Evolutionary conservation across 2,797 vertebrate species (phyloP), one percentile per base, ranked within the genome.

Genomic region (Hippocampus kuda): DNA sequence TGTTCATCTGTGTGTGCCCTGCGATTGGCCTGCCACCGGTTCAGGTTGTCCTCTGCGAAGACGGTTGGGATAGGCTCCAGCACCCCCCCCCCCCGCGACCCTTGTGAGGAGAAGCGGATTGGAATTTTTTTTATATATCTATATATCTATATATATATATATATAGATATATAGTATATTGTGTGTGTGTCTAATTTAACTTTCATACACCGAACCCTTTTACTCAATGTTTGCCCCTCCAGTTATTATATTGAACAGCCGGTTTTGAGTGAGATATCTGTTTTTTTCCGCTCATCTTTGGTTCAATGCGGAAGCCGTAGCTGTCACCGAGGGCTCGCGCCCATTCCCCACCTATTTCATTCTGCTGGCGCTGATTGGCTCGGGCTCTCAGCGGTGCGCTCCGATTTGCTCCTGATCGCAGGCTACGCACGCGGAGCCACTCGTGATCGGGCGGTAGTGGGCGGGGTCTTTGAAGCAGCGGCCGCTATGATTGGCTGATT

Each of bases 361-460:
- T 16, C 57, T 53, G 74, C 67, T 38, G 72, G 72, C 68, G 69
- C 72, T n/a, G 61, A 24, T 76, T 77, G 70, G 22, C 75, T 83
- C 10, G 49, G 30, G 26, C 30, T 30, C 41, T 65, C 63, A 27
- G 71, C 69, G 34, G 68, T 59, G 22, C 20, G n/a, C 54, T 26
- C 79, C 75, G 78, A 87, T 91, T 90, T 87, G 87, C 70, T 48
- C 44, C 79, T 4, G 65, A 6, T 22, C n/a, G 15, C 49, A 27
- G 65, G 64, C 68, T 60, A 81, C 59, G 74, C 85, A 83, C 76
- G 73, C 77, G 75, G 73, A 79, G 48, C 34, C 72, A 75, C 86
- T 87, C 85, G 84, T 88, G 87, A 89, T 77, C 75, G 48, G 6
- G 1, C 2, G 0, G 1, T 0, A 24, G 53, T 79, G 72, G 81